Evolutionary conservation across 2,888 invertebrate species (phyloP).

Genomic region (Hemithea aestivaria): DNA sequence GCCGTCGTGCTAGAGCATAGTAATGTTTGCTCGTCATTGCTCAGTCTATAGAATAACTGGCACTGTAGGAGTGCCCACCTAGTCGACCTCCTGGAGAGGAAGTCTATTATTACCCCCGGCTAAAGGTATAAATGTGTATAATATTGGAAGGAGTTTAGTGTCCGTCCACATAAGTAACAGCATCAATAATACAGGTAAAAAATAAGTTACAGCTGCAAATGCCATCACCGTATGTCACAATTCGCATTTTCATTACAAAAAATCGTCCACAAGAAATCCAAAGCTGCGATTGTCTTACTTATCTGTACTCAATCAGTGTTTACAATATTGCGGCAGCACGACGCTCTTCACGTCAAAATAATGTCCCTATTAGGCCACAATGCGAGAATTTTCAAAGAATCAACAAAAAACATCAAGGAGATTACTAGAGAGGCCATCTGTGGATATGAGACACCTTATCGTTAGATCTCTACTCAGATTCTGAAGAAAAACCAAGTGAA

Average conservation of each 20-base stretch:
- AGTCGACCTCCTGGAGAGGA: too few species aligned
- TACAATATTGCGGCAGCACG: conserved; percentile 60
- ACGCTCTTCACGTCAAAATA: conserved; percentile 75
- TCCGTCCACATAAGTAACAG: too few species aligned
- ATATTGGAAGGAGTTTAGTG: too few species aligned
- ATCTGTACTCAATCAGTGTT: conserved; percentile 75
- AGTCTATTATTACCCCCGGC: too few species aligned
- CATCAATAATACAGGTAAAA: conserved; percentile 6
- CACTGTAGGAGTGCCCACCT: too few species aligned
- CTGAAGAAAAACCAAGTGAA: conserved; percentile 76
- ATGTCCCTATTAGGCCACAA: conserved; percentile 77
- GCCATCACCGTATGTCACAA: conserved; percentile 23
- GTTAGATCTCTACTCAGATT: conserved; percentile 71
- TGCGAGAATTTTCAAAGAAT: conserved; percentile 70
- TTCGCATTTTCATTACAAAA: conserved; percentile 43
- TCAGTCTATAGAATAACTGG: too few species aligned
- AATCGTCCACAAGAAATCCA: conserved; percentile 45
- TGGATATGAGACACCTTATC: conserved; percentile 77
- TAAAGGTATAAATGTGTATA: too few species aligned
- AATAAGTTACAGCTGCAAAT: conserved; percentile 35
- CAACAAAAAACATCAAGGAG: conserved; percentile 68
- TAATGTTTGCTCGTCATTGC: too few species aligned
- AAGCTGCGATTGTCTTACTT: conserved; percentile 68
- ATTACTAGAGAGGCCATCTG: conserved; percentile 77
- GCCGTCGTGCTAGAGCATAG: too few species aligned